A percentile compares a stretch with the other conserved stretches of the same genome.
Conservation (phyloP, 1,140 invertebrate species). For the Ceratina australensis region DNA sequence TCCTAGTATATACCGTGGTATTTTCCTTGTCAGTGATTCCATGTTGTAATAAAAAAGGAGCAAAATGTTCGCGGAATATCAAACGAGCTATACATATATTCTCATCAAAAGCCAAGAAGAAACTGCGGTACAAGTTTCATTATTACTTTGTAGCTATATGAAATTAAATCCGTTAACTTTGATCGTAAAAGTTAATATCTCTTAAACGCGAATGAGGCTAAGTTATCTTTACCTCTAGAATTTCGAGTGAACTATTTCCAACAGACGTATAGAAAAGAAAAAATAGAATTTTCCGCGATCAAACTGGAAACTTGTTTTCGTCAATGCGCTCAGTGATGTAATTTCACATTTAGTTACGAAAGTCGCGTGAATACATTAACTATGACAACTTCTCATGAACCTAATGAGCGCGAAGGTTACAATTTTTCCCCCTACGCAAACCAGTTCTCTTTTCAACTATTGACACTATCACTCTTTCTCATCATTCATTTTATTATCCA, state of each 20-base stretch:
- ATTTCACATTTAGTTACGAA: slow-evolving; percentile 20
- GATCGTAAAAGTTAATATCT: too few species aligned
- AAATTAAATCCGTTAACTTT: too few species aligned
- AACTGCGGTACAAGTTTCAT: background rate
- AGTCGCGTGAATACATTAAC: slow-evolving; percentile 1
- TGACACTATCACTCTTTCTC: background rate
- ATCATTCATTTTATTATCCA: background rate
- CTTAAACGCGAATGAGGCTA: background rate
- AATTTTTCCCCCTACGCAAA: background rate
- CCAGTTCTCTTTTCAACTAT: background rate
- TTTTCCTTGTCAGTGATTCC: background rate
- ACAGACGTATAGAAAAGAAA: too few species aligned
- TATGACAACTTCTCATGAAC: background rate
- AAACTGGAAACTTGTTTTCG: slow-evolving; percentile 23
- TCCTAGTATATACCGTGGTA: background rate
- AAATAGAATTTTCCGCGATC: background rate
- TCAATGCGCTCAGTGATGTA: slow-evolving; percentile 12
- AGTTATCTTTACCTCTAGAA: too few species aligned
- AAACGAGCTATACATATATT: background rate
- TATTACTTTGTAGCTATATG: background rate
- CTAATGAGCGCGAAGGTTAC: background rate
- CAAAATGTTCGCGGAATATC: background rate
- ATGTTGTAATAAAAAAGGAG: background rate
- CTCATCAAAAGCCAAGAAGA: background rate
- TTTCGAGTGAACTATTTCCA: too few species aligned